Evolutionary conservation across 35 echinoderm and acorn worm species (phyloP), one percentile per base, ranked within the genome.

Genomic region (Apostichopus japonicus): DNA sequence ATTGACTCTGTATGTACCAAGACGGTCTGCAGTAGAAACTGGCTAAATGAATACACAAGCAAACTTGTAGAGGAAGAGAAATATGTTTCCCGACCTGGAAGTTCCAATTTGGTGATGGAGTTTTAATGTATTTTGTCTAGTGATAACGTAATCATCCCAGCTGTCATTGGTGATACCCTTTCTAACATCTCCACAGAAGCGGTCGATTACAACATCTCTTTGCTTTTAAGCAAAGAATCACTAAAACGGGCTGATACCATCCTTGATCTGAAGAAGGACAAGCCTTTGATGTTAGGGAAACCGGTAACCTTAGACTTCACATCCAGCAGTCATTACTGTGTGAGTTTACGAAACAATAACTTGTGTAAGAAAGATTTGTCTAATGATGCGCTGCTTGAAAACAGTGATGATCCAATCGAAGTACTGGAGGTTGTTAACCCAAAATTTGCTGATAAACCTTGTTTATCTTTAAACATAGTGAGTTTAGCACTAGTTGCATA

Each of bases 221-320:
- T 90, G 24, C 33, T 90, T 6, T 57, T 77, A 8, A 90, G 87
- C 87, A 90, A 90, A 77, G 72, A 72, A 54, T 90, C 71, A 61
- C 1, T 90, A 2, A 90, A 90, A 17, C 4, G 71, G 55, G 88
- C 88, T 53, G 70, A 53, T 77, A 90, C 88, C 4, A 33, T 90
- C 5, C 15, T 90, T 16, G 88, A 90, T 24, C 16, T 90, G 0
- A 16, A 6, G 9, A 90, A 90, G 8, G 88, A 90, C 44, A 76
- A 0, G 88, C 88, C 9, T 4, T 7, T 6, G n/a, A 90, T 90
- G 88, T 90, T 90, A 55, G 72, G 71, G 4, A 53, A 90, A 76
- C 65, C 19, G 0, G 67, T 78, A 6, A 77, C 2, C 0, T 53
- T 91, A 8, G 65, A 91, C 5, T 77, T 33, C 2, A 78, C 70